Evolutionary conservation across 2,888 invertebrate species (phyloP).

Genomic region (Spilosoma lubricipeda): DNA sequence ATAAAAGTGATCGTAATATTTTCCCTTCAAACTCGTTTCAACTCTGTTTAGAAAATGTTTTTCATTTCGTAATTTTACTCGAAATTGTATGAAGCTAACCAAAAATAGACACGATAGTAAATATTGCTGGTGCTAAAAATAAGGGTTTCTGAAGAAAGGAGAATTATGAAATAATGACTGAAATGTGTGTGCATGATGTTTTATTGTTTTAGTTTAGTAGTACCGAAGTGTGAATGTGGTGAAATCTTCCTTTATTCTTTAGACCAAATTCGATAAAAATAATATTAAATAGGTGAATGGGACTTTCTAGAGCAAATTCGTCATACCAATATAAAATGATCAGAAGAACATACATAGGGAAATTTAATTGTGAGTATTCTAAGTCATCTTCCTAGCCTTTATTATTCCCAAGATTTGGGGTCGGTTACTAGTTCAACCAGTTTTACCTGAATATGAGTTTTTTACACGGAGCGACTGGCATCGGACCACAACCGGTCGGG

Average conservation of each 20-base stretch:
- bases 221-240: neutral
- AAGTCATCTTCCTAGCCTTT: too few relatives aligned
- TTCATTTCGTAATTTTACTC: constrained; percentile 64
- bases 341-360: too few relatives aligned
- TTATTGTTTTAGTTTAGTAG: neutral
- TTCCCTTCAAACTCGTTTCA: constrained; percentile 47
- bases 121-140: constrained; percentile 18
- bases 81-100: constrained; percentile 44
- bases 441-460: too few relatives aligned
- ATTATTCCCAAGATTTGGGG: too few relatives aligned
- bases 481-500: too few relatives aligned
- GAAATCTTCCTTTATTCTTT: neutral
- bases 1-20: constrained; percentile 71
- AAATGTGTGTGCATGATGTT: neutral
- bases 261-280: too few relatives aligned
- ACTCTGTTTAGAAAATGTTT: constrained; percentile 63
- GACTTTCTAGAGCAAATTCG: too few relatives aligned
- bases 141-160: constrained; percentile 13
- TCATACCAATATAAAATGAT: too few relatives aligned
- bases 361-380: too few relatives aligned
- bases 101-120: constrained; percentile 42
- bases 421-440: too few relatives aligned
- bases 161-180: constrained; percentile 16
- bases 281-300: too few relatives aligned
- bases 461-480: too few relatives aligned